These are phyloP conservation scores for Myotis brandtii DNA, from an alignment of 2,113 vertebrate genomes.

Conservation along the genomic window DNA sequence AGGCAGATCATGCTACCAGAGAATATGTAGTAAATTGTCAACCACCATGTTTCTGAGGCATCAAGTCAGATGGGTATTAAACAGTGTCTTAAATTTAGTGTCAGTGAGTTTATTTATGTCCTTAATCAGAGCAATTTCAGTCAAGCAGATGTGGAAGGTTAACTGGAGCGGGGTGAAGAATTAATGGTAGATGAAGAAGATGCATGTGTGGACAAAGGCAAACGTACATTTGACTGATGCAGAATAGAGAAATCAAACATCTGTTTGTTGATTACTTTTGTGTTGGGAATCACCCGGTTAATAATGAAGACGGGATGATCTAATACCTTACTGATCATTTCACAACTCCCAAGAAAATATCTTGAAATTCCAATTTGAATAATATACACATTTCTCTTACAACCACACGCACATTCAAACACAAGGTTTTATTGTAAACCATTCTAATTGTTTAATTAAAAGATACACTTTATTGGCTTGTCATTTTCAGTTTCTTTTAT, in stretches of 20 bases:
- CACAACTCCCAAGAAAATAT: background rate
- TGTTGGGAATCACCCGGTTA: background rate
- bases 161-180: background rate
- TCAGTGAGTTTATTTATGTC: background rate
- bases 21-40: background rate
- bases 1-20: background rate
- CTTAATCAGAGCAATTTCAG: background rate
- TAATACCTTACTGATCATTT: background rate
- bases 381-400: background rate
- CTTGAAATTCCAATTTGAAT: background rate
- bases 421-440: background rate
- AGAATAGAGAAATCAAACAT: background rate
- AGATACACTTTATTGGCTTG: background rate
- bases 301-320: background rate
- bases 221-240: background rate
- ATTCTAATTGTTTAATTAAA: background rate
- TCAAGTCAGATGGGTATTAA: background rate
- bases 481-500: background rate
- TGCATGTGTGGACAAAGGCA: background rate
- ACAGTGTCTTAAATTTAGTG: background rate
- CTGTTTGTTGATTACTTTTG: background rate
- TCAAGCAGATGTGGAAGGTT: background rate
- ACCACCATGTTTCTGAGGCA: background rate
- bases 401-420: background rate
- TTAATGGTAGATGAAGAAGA: background rate